phyloP scores from a whole-genome alignment of 2,113 vertebrate genomes.

The Echinops telfairi region DNA sequence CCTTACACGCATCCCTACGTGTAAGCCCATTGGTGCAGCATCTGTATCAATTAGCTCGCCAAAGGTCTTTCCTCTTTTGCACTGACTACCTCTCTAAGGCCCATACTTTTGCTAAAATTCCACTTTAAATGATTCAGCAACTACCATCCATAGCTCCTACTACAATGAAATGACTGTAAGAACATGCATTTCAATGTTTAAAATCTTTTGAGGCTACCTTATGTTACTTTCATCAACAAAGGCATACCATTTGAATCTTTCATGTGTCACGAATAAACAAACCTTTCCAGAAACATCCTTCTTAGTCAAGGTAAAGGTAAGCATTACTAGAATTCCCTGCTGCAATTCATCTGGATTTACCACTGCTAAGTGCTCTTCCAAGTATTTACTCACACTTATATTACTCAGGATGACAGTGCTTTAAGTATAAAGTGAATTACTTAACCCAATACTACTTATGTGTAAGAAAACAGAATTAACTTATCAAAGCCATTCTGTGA shows the following conservation, averaged over 20 bases:
- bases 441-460: background rate
- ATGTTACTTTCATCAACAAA: background rate
- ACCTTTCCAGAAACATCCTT: background rate
- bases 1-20: no score
- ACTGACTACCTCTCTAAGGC: no score
- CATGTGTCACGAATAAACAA: conserved; percentile 40
- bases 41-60: no score
- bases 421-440: background rate
- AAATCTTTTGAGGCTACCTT: conserved; percentile 20
- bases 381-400: background rate
- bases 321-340: conserved; percentile 41
- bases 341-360: background rate
- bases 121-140: conserved; percentile 39
- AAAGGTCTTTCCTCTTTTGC: no score
- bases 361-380: background rate
- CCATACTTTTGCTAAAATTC: background rate
- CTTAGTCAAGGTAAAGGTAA: conserved; percentile 31
- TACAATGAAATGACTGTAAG: background rate
- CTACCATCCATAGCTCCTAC: background rate
- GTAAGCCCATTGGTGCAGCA: no score
- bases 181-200: conserved; percentile 30
- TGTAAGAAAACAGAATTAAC: conserved; percentile 41
- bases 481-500: background rate
- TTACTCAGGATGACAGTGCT: conserved; percentile 1
- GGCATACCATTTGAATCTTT: conserved; percentile 18